Conservation (phyloP, 2,113 vertebrate genomes). For the Pseudonaja textilis region DNA sequence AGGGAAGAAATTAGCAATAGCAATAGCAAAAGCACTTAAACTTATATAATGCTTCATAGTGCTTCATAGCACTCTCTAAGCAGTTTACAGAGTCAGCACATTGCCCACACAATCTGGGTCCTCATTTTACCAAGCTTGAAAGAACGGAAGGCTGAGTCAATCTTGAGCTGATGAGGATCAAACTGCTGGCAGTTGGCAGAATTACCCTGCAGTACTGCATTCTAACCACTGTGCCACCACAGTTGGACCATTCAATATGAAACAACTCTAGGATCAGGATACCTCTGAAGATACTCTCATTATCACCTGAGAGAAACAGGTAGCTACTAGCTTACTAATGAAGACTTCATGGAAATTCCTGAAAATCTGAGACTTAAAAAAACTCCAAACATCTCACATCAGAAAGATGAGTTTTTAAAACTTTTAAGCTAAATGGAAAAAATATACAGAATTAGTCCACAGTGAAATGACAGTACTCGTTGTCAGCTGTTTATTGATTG, state of each 20-base stretch:
- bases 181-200: too few relatives aligned
- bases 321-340: background rate
- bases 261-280: background rate
- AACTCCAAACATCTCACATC: background rate
- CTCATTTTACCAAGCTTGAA: too few relatives aligned
- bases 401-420: background rate
- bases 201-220: too few relatives aligned
- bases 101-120: too few relatives aligned
- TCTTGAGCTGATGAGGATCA: too few relatives aligned
- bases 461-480: background rate
- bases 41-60: too few relatives aligned
- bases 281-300: background rate
- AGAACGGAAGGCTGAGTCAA: too few relatives aligned
- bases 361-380: background rate
- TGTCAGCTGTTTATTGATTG: background rate
- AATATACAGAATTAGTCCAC: background rate
- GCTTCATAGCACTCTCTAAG: too few relatives aligned
- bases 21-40: too few relatives aligned
- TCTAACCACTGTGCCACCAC: too few relatives aligned
- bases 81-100: too few relatives aligned
- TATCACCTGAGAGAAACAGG: background rate
- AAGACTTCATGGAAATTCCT: background rate
- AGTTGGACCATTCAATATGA: background rate
- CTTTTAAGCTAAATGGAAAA: background rate
- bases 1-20: background rate